Conservation (phyloP, 2,888 invertebrate genomes). For the Neoaliturus tenellus region DNA sequence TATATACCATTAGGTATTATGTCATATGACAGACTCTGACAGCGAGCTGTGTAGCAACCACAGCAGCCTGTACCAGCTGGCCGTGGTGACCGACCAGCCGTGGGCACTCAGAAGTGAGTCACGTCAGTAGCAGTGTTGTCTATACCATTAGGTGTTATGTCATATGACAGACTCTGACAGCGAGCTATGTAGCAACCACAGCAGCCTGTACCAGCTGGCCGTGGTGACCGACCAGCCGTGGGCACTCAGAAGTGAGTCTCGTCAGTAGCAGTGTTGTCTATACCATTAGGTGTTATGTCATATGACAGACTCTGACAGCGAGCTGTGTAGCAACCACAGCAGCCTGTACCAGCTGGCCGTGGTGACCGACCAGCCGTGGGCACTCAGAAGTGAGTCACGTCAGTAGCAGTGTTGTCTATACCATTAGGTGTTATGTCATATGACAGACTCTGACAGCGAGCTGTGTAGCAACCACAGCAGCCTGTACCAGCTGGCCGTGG, state of each 20-base stretch:
- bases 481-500: slow-evolving; percentile 6
- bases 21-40: slow-evolving; percentile 12
- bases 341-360: neutral
- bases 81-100: slow-evolving; percentile 12
- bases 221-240: slow-evolving; percentile 30
- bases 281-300: no score
- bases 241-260: slow-evolving; percentile 48
- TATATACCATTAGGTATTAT: no score
- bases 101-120: slow-evolving; percentile 51
- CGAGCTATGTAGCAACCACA: slow-evolving; percentile 44
- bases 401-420: no score
- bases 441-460: neutral
- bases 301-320: neutral
- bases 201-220: neutral
- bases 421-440: no score
- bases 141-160: no score
- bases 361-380: slow-evolving; percentile 33
- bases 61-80: slow-evolving; percentile 10
- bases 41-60: slow-evolving; percentile 38
- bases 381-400: slow-evolving; percentile 44
- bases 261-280: no score
- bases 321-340: slow-evolving; percentile 48
- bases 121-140: no score
- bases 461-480: slow-evolving; percentile 48
- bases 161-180: slow-evolving; percentile 9